Conservation (phyloP, 2,888 invertebrate genomes). For the Encarsia formosa region DNA sequence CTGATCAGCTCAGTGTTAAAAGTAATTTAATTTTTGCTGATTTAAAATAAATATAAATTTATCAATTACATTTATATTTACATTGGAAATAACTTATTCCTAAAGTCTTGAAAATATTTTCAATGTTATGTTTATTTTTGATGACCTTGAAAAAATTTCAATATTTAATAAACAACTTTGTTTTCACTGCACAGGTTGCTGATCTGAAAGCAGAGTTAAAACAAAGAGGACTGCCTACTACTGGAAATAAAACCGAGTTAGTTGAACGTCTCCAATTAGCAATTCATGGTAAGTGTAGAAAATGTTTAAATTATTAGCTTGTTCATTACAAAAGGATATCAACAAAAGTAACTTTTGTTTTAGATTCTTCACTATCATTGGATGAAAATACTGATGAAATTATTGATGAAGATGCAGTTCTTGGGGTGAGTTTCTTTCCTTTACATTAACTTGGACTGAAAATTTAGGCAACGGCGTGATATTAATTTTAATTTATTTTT, state of each 20-base stretch:
- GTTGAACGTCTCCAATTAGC: conserved; percentile 70
- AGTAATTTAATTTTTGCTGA: too few relatives aligned
- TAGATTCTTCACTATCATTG: conserved; percentile 51
- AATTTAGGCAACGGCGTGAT: neutral
- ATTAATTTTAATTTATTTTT: neutral
- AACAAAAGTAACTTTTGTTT: conserved; percentile 4
- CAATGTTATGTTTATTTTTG: too few relatives aligned
- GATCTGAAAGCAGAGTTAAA: conserved; percentile 81
- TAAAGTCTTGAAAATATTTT: too few relatives aligned
- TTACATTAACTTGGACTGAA: too few relatives aligned
- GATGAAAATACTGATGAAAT: conserved; percentile 56
- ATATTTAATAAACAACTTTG: neutral
- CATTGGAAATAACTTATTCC: too few relatives aligned
- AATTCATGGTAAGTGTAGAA: conserved; percentile 48
- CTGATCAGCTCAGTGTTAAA: too few relatives aligned
- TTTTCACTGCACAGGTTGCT: conserved; percentile 62
- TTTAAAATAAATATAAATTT: too few relatives aligned
- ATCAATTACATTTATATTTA: too few relatives aligned
- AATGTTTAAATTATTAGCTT: neutral
- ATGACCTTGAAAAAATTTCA: too few relatives aligned
- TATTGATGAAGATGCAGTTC: conserved; percentile 56
- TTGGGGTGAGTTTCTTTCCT: conserved; percentile 50
- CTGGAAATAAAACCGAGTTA: conserved; percentile 80
- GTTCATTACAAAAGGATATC: neutral
- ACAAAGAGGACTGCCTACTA: conserved; percentile 66